Evolutionary conservation across 2,888 invertebrate species (phyloP).

Genomic region (Drosophila acutilabella): DNA sequence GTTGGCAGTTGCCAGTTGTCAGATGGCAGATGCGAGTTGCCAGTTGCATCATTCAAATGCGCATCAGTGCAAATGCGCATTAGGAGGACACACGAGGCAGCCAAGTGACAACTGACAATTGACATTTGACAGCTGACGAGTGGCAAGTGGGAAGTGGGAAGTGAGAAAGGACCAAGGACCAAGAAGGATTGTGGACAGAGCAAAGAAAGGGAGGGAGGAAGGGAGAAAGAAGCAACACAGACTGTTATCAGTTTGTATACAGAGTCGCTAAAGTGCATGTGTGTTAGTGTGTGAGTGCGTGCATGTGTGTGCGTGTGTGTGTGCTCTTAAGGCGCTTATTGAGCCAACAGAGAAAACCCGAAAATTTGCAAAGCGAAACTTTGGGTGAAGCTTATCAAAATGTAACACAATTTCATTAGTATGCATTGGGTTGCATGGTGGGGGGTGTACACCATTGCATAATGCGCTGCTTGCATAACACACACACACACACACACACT

Average conservation of each 20-base stretch:
- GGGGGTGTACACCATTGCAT: constrained; percentile 34
- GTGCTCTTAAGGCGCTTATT: constrained; percentile 66
- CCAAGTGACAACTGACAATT: constrained; percentile 66
- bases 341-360: constrained; percentile 29
- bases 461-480: constrained; percentile 47
- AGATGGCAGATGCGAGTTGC: constrained; percentile 31
- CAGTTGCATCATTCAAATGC: constrained; percentile 65
- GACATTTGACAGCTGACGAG: constrained; percentile 57
- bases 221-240: constrained; percentile 1
- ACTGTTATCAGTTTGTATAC: constrained; percentile 38
- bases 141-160: constrained; percentile 7
- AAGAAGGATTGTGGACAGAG: constrained; percentile 3
- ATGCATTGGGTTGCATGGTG: constrained; percentile 30
- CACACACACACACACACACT: background rate
- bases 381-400: constrained; percentile 52
- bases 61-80: constrained; percentile 63
- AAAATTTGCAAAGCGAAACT: constrained; percentile 41
- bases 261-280: background rate
- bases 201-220: background rate
- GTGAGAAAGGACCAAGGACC: constrained; percentile 7
- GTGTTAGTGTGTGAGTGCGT: background rate
- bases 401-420: constrained; percentile 54
- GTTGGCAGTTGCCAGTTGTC: constrained; percentile 23
- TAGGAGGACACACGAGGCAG: constrained; percentile 59
- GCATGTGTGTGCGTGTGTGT: background rate